Evolutionary conservation across 2,888 invertebrate species (phyloP).

Genomic region (Coleophora flavipennella): DNA sequence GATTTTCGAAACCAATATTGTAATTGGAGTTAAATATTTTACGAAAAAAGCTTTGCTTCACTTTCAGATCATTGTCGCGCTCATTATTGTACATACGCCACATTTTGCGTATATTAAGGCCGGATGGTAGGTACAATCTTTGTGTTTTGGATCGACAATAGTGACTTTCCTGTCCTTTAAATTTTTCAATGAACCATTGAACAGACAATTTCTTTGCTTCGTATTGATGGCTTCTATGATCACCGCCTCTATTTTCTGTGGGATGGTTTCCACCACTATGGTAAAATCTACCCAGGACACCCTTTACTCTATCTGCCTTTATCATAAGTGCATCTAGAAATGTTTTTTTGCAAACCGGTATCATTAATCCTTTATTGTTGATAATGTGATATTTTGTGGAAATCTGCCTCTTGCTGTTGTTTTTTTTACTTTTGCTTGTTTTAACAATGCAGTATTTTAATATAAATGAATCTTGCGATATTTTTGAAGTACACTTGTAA

Average conservation of each 20-base stretch:
- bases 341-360: conserved; percentile 7
- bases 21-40: conserved; percentile 11
- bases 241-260: conserved; percentile 14
- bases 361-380: conserved; percentile 1
- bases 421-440: conserved; percentile 8
- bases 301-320: conserved; percentile 9
- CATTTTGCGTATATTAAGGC: neutral
- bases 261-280: conserved; percentile 1
- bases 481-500: conserved; percentile 11
- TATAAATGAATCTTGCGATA: conserved; percentile 12
- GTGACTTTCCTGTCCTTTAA: conserved; percentile 1
- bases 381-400: conserved; percentile 13
- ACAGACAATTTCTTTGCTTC: conserved; percentile 12
- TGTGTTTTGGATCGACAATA: conserved; percentile 6
- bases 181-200: conserved; percentile 7
- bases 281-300: conserved; percentile 10
- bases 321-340: conserved; percentile 5
- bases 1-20: conserved; percentile 15
- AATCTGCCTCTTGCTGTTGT: conserved; percentile 12
- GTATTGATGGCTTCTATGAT: conserved; percentile 8
- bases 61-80: conserved; percentile 1
- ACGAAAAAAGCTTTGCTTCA: conserved; percentile 7
- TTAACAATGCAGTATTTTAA: conserved; percentile 13
- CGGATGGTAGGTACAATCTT: conserved; percentile 2
- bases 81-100: neutral